phyloP scores from a whole-genome alignment of 2,113 vertebrate genomes.

The Microtus montanus region DNA sequence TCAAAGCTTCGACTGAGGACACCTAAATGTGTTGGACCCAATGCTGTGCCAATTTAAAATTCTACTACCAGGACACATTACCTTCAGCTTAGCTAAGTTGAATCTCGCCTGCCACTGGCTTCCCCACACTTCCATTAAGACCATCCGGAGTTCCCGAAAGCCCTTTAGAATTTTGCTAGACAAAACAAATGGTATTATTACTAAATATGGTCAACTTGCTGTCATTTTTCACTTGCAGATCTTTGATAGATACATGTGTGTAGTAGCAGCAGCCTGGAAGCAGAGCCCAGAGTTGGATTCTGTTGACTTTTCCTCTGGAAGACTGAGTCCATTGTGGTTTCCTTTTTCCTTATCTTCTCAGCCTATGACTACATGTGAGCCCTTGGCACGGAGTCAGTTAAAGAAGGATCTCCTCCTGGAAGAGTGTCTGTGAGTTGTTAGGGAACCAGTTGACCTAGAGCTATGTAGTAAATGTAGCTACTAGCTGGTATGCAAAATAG shows the following conservation, averaged over 20 bases:
- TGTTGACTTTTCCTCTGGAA: slow-evolving; percentile 50
- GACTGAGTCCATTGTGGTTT: slow-evolving; percentile 46
- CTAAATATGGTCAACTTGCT: slow-evolving; percentile 68
- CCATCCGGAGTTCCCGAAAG: slow-evolving; percentile 28
- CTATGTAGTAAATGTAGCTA: not conserved
- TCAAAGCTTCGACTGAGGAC: not conserved
- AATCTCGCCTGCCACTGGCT: slow-evolving; percentile 43
- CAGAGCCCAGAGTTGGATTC: slow-evolving; percentile 31
- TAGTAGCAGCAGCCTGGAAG: not conserved
- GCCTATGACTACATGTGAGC: not conserved
- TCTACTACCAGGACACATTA: not conserved
- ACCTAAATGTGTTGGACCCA: not conserved
- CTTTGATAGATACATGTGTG: slow-evolving; percentile 40
- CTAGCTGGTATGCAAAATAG: slow-evolving; percentile 6
- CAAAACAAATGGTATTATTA: slow-evolving; percentile 50
- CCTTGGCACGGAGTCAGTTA: not conserved
- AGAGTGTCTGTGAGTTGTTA: not conserved
- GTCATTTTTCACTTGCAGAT: slow-evolving; percentile 79
- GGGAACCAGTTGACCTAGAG: not conserved
- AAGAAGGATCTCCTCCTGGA: not conserved
- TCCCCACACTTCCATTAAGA: slow-evolving; percentile 13
- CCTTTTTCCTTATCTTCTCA: slow-evolving; percentile 18
- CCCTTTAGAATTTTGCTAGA: slow-evolving; percentile 35
- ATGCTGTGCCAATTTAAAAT: not conserved
- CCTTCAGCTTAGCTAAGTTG: slow-evolving; percentile 44